Base-by-base conservation (phyloP, 2,113 vertebrate species). In the Sylvicapra grimmia region DNA sequence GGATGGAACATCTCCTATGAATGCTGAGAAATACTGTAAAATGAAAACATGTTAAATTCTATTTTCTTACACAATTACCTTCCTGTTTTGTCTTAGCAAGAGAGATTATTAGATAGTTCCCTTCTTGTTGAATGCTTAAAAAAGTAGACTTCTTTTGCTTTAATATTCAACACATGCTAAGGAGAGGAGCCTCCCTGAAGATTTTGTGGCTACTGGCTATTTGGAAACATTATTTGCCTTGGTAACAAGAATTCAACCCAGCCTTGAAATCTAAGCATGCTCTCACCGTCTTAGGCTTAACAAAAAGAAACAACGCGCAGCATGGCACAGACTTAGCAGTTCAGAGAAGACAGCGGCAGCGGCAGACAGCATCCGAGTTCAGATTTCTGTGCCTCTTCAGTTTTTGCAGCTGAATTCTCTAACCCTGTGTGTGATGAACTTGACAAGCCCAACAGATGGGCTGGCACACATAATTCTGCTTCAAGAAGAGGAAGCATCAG, bases 51-150 rank as follows among this genome's bases (percentile, higher is more conserved):
- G 4, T 86, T 93, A 86, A 85, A 68, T 5, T 92, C 96, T 47
- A 89, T 93, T 96, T 65, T 19, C 49, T 82, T 49, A 96, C 54
- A 49, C 16, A 94, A 58, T 72, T 75, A 25, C 40, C 2, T 87
- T 90, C 75, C 49, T 5, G 54, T 89, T 97, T 96, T 96, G 13
- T 93, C 79, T 97, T 85, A 92, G 54, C 86, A 88, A 90, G 44
- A 80, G 4, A 97, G 51, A 58, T 5, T 7, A 82, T 13, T 75
- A 72, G 89, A 59, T 63, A 84, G 63, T 23, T 53, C 83, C 21
- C 18, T 89, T 89, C 31, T 85, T 75, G 2, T 8, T 93, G 33
- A n/a, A 47, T 59, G 18, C 61, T 77, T 80, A 97, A 40, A 90
- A 95, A 79, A 91, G 65, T 3, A 36, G 9, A 77, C 12, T 54